Evolutionary conservation across 1,140 invertebrate genomes (phyloP).

Genomic region (Melitaea cinxia): DNA sequence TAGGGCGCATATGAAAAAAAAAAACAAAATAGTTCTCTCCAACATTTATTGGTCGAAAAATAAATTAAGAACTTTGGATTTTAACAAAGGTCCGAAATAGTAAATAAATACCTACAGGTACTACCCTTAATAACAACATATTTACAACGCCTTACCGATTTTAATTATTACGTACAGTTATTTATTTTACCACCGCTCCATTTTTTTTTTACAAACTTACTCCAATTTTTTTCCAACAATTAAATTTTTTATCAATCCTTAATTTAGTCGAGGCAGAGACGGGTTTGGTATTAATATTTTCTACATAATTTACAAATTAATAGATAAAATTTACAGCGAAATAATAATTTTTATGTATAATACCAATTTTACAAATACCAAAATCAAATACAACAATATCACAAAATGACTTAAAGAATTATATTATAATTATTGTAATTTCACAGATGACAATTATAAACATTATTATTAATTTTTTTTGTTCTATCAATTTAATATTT

Average conservation of each 20-base stretch:
- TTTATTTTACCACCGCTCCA: slow-evolving; percentile 48
- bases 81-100: slow-evolving; percentile 78
- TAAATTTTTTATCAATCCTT: slow-evolving; percentile 39
- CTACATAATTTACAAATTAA: slow-evolving; percentile 26
- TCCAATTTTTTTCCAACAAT: slow-evolving; percentile 55
- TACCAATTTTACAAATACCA: slow-evolving; percentile 16
- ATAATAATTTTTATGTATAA: slow-evolving; percentile 10
- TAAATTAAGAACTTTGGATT: slow-evolving; percentile 81
- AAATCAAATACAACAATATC: slow-evolving; percentile 22
- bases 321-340: slow-evolving; percentile 6
- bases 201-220: slow-evolving; percentile 65
- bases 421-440: background rate
- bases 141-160: slow-evolving; percentile 66
- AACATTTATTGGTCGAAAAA: slow-evolving; percentile 82
- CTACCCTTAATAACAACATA: slow-evolving; percentile 77
- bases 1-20: slow-evolving; percentile 45
- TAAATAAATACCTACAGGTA: slow-evolving; percentile 78
- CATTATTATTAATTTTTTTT: background rate
- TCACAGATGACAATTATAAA: background rate
- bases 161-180: slow-evolving; percentile 71
- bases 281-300: background rate
- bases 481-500: no score
- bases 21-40: slow-evolving; percentile 70
- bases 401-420: background rate
- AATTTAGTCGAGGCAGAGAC: slow-evolving; percentile 27